Conservation (phyloP, 2,797 vertebrate genomes). For the Pangasius krempfi region DNA sequence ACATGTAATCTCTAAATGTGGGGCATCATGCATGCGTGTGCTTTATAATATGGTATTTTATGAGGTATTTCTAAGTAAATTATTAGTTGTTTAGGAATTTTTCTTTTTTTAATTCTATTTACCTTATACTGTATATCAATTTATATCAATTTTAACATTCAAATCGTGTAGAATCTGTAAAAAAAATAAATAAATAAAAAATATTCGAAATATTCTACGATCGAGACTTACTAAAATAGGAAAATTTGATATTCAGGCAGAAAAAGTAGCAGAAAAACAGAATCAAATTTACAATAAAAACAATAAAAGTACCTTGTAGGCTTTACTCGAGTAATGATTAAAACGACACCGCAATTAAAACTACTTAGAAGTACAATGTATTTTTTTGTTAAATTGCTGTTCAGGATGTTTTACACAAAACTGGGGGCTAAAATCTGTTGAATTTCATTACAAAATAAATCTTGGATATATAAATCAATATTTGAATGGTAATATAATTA, state of each 20-base stretch:
- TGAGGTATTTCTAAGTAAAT: no score
- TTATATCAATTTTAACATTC: neutral
- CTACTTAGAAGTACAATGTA: neutral
- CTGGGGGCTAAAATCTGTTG: no score
- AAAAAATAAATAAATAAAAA: no score
- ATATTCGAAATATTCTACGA: neutral
- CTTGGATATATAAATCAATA: neutral
- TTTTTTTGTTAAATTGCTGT: neutral
- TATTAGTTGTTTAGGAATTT: neutral
- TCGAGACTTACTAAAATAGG: neutral
- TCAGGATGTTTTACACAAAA: neutral
- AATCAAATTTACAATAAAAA: neutral
- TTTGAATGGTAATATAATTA: neutral
- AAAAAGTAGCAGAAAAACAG: neutral
- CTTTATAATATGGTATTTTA: neutral
- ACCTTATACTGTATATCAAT: neutral
- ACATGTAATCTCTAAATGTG: constrained; percentile 7
- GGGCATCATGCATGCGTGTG: neutral
- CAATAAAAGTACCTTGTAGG: neutral
- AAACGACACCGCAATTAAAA: neutral
- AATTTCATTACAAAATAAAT: neutral
- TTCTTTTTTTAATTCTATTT: neutral
- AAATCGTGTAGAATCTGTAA: neutral
- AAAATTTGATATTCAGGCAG: neutral
- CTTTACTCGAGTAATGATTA: neutral